A percentile compares a stretch with the other conserved stretches of the same genome.
phyloP scores from a whole-genome alignment of 2,888 invertebrate species.

The Lobophora halterata region DNA sequence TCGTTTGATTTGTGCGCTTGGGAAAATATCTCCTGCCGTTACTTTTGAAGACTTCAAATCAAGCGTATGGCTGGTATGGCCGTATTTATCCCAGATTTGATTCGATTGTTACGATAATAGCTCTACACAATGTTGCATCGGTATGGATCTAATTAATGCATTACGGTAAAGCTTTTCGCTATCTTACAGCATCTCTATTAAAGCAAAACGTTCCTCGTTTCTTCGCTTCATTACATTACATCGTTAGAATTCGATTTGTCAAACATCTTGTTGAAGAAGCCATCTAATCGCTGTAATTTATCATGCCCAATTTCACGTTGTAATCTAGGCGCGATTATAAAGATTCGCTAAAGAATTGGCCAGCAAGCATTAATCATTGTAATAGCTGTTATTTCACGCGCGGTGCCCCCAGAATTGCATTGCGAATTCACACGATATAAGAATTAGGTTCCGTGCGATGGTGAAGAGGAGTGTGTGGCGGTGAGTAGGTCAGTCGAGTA shows the following conservation, averaged over 20 bases:
- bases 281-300: slow-evolving; percentile 22
- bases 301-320: slow-evolving; percentile 27
- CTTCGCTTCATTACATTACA: slow-evolving; percentile 9
- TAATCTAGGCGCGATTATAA: slow-evolving; percentile 20
- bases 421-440: slow-evolving; percentile 72
- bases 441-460: slow-evolving; percentile 79
- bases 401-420: slow-evolving; percentile 51
- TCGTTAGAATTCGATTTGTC: slow-evolving; percentile 25
- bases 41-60: no score
- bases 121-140: no score
- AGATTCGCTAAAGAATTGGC: slow-evolving; percentile 32
- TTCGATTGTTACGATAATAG: no score
- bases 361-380: slow-evolving; percentile 27
- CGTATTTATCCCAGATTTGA: no score
- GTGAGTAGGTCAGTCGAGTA: slow-evolving; percentile 81
- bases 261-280: slow-evolving; percentile 28
- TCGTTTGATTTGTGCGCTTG: slow-evolving; percentile 11
- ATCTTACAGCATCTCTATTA: slow-evolving; percentile 7
- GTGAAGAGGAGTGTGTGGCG: slow-evolving; percentile 80
- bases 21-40: no score
- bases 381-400: slow-evolving; percentile 62
- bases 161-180: slow-evolving; percentile 17
- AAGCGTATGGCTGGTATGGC: no score
- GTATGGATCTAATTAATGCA: slow-evolving; percentile 7
- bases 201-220: slow-evolving; percentile 14